Conservation (phyloP, 1,140 invertebrate species). For the Drosophila nebulosa region DNA sequence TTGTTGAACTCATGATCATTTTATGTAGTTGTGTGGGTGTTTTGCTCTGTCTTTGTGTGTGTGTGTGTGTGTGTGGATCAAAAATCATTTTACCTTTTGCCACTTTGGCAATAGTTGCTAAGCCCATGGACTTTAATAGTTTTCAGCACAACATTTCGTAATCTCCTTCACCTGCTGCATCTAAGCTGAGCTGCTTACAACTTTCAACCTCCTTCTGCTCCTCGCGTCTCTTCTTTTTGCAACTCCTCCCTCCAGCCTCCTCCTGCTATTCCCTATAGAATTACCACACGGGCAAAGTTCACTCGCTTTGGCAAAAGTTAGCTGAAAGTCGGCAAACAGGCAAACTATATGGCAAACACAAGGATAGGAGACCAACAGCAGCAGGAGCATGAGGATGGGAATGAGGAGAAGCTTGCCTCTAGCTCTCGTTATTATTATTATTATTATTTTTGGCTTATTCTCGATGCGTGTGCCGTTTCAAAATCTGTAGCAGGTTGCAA, state of each 20-base stretch:
- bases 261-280: slow-evolving; percentile 34
- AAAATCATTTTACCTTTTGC: not conserved
- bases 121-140: slow-evolving; percentile 56
- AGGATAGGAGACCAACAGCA: slow-evolving; percentile 13
- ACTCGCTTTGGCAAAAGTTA: slow-evolving; percentile 51
- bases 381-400: no score
- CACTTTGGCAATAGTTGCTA: slow-evolving; percentile 17
- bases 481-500: slow-evolving; percentile 17
- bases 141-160: slow-evolving; percentile 63
- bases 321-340: slow-evolving; percentile 57
- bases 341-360: slow-evolving; percentile 38
- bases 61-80: slow-evolving; percentile 7
- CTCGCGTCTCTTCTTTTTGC: not conserved
- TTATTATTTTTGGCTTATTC: slow-evolving; percentile 61
- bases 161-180: slow-evolving; percentile 50
- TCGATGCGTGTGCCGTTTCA: slow-evolving; percentile 45
- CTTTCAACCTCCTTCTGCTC: slow-evolving; percentile 15
- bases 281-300: slow-evolving; percentile 54
- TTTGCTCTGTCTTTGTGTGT: not conserved
- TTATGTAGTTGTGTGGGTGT: not conserved
- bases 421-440: slow-evolving; percentile 67
- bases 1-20: not conserved
- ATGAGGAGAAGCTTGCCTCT: not conserved
- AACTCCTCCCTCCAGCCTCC: slow-evolving; percentile 9
- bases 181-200: slow-evolving; percentile 67